Evolutionary conservation across 2,113 vertebrate species (phyloP), one percentile per base, ranked within the genome.

Genomic region (Xiphias gladius): DNA sequence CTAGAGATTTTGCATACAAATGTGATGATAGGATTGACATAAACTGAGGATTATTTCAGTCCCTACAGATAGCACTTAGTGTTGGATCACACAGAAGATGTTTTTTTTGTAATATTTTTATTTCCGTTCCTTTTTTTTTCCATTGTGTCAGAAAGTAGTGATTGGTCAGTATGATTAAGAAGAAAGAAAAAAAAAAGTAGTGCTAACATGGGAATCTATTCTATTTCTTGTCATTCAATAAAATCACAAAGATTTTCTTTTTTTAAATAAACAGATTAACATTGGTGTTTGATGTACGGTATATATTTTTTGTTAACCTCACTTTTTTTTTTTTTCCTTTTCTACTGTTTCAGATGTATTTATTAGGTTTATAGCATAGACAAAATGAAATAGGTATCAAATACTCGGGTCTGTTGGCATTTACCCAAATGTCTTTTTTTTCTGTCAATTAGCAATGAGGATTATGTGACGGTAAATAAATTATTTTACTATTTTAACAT

Each of bases 201-300:
- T 67, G 73, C 74, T 87, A 88, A 89, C 84, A 79, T 75, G 69
- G 76, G 54, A 85, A 58, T 80, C 48, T 63, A 35, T 85, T 80
- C 61, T 83, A 62, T n/a, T 79, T 88, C 82, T 69, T 82, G 82
- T 91, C 73, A 26, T 83, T 68, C 67, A 85, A 71, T 86, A 69
- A 89, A 91, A 77, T 79, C 54, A 68, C 79, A n/a, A 67, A 66
- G 52, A 69, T 59, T 76, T 78, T 74, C 46, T 81, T 76, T 84
- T 75, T 77, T 82, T 86, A 32, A 84, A 88, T 84, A 87, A 81
- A 92, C 84, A 74, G 41, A 84, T 88, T 88, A 92, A 91, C 87
- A 73, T 55, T 54, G 57, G 78, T 82, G 35, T 87, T 73, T 89
- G 80, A 66, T 94, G 83, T 92, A 73, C 76, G 76, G 71, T 81